Percentiles rank a stretch among this genome's conserved stretches.
Evolutionary conservation across 2,113 vertebrate genomes (phyloP).

Genomic region (Xiphorhynchus elegans): DNA sequence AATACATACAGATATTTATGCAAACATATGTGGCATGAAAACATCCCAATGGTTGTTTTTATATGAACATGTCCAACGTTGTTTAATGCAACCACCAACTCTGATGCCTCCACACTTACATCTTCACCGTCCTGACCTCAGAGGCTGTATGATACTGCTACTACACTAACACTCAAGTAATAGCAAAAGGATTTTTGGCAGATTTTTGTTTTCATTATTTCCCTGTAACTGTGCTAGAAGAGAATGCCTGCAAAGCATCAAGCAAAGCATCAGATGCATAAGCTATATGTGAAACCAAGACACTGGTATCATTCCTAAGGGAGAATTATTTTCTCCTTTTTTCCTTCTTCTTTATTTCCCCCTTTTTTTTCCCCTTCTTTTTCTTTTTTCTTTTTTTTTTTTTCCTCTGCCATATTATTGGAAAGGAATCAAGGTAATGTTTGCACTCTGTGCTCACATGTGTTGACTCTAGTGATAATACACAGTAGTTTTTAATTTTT

Average conservation of each 20-base stretch:
- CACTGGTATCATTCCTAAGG: neutral
- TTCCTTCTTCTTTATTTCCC: neutral
- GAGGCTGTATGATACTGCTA: neutral
- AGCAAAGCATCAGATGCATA: neutral
- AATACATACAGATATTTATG: constrained; percentile 18
- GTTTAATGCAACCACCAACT: neutral
- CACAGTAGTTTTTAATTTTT: neutral
- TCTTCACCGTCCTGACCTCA: neutral
- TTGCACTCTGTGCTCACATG: neutral
- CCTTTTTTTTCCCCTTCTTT: neutral
- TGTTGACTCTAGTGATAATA: neutral
- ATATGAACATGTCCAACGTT: neutral
- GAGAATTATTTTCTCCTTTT: accelerated
- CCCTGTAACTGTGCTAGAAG: neutral
- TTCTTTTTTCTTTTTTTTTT: neutral
- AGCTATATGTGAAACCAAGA: neutral
- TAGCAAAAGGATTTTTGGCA: neutral
- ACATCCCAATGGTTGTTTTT: neutral
- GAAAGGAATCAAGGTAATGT: neutral
- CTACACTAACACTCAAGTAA: neutral
- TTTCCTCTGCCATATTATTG: accelerated
- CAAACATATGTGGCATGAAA: constrained; percentile 2
- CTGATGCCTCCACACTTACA: neutral
- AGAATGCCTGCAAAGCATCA: neutral
- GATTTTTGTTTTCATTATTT: neutral